Percentiles rank a stretch among this genome's conserved stretches.
Evolutionary conservation across 1,140 invertebrate species (phyloP).

Genomic region (Drosophila equinoxialis): DNA sequence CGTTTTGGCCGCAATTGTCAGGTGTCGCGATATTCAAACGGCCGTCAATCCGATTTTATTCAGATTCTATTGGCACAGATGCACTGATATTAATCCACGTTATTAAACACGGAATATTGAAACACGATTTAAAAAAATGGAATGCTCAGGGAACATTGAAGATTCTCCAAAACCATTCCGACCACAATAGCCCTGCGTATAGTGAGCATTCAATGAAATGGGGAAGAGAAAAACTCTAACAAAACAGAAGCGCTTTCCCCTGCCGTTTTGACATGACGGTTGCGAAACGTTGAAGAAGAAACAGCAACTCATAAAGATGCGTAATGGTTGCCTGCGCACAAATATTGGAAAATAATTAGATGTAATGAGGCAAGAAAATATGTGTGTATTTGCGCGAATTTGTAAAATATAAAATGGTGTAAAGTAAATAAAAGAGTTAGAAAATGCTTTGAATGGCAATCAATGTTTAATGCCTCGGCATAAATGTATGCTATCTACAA

Average conservation of each 20-base stretch:
- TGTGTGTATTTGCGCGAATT: not conserved
- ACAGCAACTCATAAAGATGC: constrained; percentile 72
- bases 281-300: constrained; percentile 44
- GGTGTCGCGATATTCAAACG: constrained; percentile 68
- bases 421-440: not conserved
- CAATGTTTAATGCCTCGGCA: too few species aligned
- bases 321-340: constrained; percentile 74
- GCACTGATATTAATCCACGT: constrained; percentile 1
- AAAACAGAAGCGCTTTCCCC: not conserved
- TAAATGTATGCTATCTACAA: too few species aligned
- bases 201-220: not conserved
- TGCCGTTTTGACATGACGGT: constrained; percentile 6
- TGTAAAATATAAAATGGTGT: not conserved
- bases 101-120: not conserved
- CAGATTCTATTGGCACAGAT: constrained; percentile 33
- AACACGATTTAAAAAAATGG: not conserved
- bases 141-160: too few species aligned
- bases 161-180: too few species aligned
- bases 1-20: constrained; percentile 71
- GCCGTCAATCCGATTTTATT: constrained; percentile 61
- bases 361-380: constrained; percentile 17
- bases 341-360: constrained; percentile 77
- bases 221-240: too few species aligned
- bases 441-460: not conserved
- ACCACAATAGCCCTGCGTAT: constrained; percentile 20